A percentile compares a stretch with the other conserved stretches of the same genome.
Conservation (phyloP, 2,797 vertebrate genomes). For the Carcharodon carcharias region DNA sequence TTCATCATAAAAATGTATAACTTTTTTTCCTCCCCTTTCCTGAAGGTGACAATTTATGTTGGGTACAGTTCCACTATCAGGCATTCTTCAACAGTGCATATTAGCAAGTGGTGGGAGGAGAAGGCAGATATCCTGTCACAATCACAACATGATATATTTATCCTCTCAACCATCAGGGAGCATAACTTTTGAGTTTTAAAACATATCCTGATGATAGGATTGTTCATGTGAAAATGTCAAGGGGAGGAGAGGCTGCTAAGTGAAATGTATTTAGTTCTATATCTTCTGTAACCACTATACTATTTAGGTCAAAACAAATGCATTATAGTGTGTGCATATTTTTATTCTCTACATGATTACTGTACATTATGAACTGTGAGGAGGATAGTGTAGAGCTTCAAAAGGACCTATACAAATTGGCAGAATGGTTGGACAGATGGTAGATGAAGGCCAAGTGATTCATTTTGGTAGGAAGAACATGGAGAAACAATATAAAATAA, state of each 20-base stretch:
- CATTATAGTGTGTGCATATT: background rate
- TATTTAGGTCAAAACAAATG: background rate
- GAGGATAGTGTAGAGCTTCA: too few species aligned
- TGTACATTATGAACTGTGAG: background rate
- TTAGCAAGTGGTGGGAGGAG: conserved; percentile 5
- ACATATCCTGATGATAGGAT: conserved; percentile 7
- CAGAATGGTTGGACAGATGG: too few species aligned
- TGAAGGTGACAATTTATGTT: background rate
- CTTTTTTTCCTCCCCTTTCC: too few species aligned
- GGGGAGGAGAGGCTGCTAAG: background rate
- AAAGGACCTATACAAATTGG: too few species aligned
- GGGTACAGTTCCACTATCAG: background rate
- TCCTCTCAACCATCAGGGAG: background rate
- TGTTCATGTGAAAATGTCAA: conserved; percentile 5
- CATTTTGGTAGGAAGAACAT: too few species aligned
- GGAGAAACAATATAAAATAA: too few species aligned
- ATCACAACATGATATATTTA: background rate
- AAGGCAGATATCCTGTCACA: conserved; percentile 19
- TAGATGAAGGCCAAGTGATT: too few species aligned
- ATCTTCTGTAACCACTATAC: background rate
- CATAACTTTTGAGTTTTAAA: background rate
- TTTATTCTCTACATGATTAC: background rate
- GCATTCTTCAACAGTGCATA: conserved; percentile 7
- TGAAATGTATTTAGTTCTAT: background rate
- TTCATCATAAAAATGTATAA: background rate